phyloP scores from a whole-genome alignment of 2,797 vertebrate genomes.

The Lutra lutra region DNA sequence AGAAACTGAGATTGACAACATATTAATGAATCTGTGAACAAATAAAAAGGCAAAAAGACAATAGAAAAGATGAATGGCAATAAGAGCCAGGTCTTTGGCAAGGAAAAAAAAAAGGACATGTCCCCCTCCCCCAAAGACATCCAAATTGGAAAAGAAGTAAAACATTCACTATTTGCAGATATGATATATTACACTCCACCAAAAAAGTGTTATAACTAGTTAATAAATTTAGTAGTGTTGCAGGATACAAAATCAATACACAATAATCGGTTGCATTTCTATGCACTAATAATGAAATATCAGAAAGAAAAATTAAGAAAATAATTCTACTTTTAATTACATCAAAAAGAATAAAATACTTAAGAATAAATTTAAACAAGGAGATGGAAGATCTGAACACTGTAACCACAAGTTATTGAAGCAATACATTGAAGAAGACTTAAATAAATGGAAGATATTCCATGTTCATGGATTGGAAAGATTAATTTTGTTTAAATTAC shows the following conservation, averaged over 20 bases:
- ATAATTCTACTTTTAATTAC: neutral
- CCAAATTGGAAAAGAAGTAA: neutral
- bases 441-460: neutral
- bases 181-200: neutral
- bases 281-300: neutral
- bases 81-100: neutral
- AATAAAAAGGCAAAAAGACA: conserved; percentile 13
- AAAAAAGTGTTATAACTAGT: neutral
- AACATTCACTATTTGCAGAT: neutral
- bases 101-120: neutral
- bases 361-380: neutral
- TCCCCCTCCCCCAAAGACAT: neutral
- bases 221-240: neutral
- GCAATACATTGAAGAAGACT: neutral
- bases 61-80: neutral
- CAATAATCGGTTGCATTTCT: neutral
- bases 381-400: neutral
- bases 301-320: neutral
- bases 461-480: neutral
- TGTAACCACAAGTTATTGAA: neutral
- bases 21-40: conserved; percentile 80
- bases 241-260: neutral
- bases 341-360: neutral
- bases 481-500: neutral
- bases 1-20: conserved; percentile 74